Conservation (phyloP, 2,797 vertebrate genomes). For the Tadarida brasiliensis region DNA sequence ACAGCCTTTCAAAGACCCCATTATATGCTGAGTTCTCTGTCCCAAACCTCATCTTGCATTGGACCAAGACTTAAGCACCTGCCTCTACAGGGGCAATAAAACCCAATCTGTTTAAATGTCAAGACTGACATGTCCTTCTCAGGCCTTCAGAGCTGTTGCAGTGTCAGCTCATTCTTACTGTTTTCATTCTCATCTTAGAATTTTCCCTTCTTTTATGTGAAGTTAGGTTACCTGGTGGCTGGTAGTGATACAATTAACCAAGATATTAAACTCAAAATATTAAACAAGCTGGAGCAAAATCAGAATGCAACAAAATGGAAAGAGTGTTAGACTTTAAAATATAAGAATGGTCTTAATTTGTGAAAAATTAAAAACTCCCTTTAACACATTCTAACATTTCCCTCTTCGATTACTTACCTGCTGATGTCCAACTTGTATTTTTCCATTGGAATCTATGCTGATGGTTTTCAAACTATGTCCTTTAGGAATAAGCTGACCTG, state of each 20-base stretch:
- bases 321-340: slow-evolving; percentile 9
- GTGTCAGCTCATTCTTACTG: not conserved
- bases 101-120: not conserved
- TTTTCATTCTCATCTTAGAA: slow-evolving; percentile 29
- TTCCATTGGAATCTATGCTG: slow-evolving; percentile 10
- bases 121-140: not conserved
- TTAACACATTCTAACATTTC: not conserved
- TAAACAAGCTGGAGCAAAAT: not conserved
- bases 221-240: not conserved
- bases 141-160: not conserved
- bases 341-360: not conserved
- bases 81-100: not conserved
- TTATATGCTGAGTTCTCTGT: not conserved
- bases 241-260: not conserved
- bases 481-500: not conserved
- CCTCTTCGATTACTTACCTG: slow-evolving; percentile 35
- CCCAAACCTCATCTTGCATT: not conserved
- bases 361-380: slow-evolving; percentile 5
- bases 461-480: slow-evolving; percentile 30
- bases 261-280: slow-evolving; percentile 48
- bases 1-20: not conserved
- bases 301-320: slow-evolving; percentile 39
- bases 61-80: not conserved
- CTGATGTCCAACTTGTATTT: not conserved
- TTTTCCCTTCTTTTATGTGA: slow-evolving; percentile 21